Conservation (phyloP, 2,797 vertebrate genomes). For the Anabacerthia variegaticeps region DNA sequence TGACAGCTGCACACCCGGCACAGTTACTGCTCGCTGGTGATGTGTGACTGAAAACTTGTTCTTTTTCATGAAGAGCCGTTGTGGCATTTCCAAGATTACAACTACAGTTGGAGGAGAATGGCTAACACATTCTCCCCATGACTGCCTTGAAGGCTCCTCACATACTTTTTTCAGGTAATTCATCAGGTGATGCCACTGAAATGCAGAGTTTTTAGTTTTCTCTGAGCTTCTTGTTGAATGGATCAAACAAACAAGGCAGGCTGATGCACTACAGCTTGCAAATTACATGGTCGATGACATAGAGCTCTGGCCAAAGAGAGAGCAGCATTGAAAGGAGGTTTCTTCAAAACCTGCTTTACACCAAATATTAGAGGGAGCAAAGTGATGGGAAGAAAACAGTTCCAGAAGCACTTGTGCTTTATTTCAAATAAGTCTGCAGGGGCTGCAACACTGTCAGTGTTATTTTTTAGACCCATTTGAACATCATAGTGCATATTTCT, state of each 20-base stretch:
- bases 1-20: background rate
- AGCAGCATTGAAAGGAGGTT: background rate
- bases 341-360: background rate
- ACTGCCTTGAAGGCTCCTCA: background rate
- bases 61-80: fast-evolving
- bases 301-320: background rate
- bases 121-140: background rate
- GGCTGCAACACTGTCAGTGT: background rate
- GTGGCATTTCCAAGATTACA: background rate
- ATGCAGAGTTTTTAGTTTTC: background rate
- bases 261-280: fast-evolving
- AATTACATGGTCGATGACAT: background rate
- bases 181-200: background rate
- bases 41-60: background rate
- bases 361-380: background rate
- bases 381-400: fast-evolving
- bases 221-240: fast-evolving
- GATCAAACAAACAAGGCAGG: background rate
- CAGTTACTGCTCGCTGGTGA: background rate
- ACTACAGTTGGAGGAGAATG: background rate
- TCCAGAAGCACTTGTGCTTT: background rate
- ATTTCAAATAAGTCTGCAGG: background rate
- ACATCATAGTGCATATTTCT: background rate
- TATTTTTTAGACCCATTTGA: background rate
- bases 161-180: background rate